Percentiles rank a stretch among this genome's conserved stretches.
These are phyloP conservation scores for Erynnis tages DNA, from an alignment of 2,888 invertebrate genomes.

Conservation along the genomic window DNA sequence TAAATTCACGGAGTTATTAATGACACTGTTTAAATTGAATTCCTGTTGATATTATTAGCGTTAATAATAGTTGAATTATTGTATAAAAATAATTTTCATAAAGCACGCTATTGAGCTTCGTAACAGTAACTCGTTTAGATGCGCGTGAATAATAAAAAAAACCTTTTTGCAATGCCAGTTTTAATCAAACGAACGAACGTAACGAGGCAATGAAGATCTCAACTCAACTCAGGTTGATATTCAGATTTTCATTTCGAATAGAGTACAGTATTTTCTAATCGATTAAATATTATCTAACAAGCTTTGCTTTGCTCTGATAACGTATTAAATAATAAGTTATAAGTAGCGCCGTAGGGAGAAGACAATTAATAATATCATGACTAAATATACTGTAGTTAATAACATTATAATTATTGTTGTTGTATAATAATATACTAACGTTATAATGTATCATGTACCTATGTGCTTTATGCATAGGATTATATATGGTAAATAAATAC, in stretches of 20 bases:
- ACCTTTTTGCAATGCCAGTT: conserved; percentile 2
- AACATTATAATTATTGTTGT: no score
- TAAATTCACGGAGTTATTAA: not conserved
- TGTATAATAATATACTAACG: no score
- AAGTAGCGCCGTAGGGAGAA: not conserved
- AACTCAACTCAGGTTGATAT: not conserved
- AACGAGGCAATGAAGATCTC: conserved; percentile 2
- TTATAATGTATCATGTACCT: no score
- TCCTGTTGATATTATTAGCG: not conserved
- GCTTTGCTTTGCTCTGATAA: not conserved
- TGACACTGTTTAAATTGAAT: no score
- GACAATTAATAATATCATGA: not conserved
- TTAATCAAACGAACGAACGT: conserved; percentile 1
- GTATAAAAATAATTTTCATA: not conserved
- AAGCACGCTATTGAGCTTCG: not conserved
- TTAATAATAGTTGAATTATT: not conserved
- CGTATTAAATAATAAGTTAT: not conserved
- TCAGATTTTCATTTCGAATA: not conserved
- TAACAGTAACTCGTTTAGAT: conserved; percentile 1
- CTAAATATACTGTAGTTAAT: not conserved
- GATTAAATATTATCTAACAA: not conserved
- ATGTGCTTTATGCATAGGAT: no score
- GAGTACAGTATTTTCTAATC: not conserved
- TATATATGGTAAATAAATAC: no score
- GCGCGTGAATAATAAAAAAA: conserved; percentile 2